Base-by-base conservation (phyloP, 2,797 vertebrate genomes). In the Champsocephalus gunnari region DNA sequence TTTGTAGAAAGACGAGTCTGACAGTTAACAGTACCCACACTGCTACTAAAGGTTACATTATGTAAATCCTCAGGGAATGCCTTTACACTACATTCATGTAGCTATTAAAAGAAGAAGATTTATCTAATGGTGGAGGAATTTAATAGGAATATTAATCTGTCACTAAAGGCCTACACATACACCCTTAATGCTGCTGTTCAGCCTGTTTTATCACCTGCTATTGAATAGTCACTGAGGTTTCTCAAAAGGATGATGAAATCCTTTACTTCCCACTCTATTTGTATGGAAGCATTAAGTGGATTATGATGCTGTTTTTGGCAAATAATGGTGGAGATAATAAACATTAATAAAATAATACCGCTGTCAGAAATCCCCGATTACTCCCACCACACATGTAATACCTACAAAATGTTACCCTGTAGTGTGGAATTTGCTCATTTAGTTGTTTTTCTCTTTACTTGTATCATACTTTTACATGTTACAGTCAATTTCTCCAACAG, bases 141-240 rank as follows among this genome's bases (percentile, higher is more conserved):
- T 80, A 82, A 85, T 83, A 43, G 16, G 80, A 72, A 85, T 87
- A 88, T 86, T 84, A 84, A 88, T 88, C 79, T 78, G 61, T 75
- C 71, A 79, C 58, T 51, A 62, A 0, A 19, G 43, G 70, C 84
- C 77, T 79, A 88, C 80, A 66, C 75, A 79, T 68, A 48, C 66
- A 71, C 2, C 60, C 51, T 44, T 71, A 69, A 75, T 83, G 61
- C 72, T 68, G 48, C 56, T 73, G 74, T 75, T 79, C 73, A 83
- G 59, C 57, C 19, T 44, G 11, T 71, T 80, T 72, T 71, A 80
- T 73, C 77, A 84, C 77, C 69, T 75, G 73, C 62, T 62, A 67
- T 71, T 83, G 63, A 82, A 51, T 65, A 59, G 48, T 38, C 75
- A 60, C 48, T 4, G 32, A 62, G 38, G 75, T 44, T 81, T 54